Conservation (phyloP, 1,140 invertebrate genomes). For the Drosophila sp. region DNA sequence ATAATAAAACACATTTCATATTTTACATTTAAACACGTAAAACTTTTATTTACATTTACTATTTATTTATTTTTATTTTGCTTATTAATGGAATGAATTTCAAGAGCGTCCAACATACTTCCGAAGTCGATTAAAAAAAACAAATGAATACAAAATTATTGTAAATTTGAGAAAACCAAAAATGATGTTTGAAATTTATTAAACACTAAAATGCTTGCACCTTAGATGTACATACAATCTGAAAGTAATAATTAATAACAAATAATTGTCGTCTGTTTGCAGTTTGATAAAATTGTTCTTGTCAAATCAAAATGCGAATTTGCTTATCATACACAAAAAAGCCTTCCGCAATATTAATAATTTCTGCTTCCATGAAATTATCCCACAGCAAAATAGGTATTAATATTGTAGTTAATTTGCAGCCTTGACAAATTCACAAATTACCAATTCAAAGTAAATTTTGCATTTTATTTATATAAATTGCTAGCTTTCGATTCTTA, state of each 20-base stretch:
- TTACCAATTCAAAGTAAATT: background rate
- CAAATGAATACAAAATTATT: slow-evolving; percentile 27
- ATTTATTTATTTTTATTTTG: slow-evolving; percentile 31
- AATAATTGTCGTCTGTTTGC: slow-evolving; percentile 17
- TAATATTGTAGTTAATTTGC: slow-evolving; percentile 5
- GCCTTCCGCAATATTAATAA: slow-evolving; percentile 17
- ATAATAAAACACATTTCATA: background rate
- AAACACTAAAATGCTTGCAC: slow-evolving; percentile 38
- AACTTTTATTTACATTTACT: slow-evolving; percentile 23
- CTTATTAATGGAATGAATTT: background rate
- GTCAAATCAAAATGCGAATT: background rate
- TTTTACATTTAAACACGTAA: slow-evolving; percentile 1
- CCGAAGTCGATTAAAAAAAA: slow-evolving; percentile 34
- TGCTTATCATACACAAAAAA: background rate
- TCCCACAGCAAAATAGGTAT: background rate
- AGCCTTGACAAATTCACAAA: slow-evolving; percentile 20
- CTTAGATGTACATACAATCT: slow-evolving; percentile 35
- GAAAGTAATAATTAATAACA: slow-evolving; percentile 7
- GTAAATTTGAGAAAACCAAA: slow-evolving; percentile 38
- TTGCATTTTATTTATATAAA: slow-evolving; percentile 40
- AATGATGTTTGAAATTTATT: slow-evolving; percentile 27
- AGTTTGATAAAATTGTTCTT: background rate
- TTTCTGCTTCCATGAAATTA: slow-evolving; percentile 21
- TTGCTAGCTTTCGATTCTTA: slow-evolving; percentile 13
- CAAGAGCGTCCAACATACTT: slow-evolving; percentile 32